Percentiles rank a stretch among this genome's conserved stretches.
phyloP scores from a whole-genome alignment of 2,797 vertebrate species.

The Enteromius anoplus region DNA sequence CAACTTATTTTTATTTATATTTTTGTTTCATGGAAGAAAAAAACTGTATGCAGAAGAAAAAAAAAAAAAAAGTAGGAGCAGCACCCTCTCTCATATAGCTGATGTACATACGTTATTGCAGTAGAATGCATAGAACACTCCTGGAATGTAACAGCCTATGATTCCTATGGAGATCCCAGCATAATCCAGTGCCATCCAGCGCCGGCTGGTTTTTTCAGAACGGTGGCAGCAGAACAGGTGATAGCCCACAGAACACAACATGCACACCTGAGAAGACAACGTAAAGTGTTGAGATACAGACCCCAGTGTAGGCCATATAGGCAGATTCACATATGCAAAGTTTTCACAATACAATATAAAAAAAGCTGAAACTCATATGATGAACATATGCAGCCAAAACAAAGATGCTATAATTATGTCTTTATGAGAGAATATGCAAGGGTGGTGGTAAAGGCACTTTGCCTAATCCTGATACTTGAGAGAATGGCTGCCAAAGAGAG shows the following conservation, averaged over 20 bases:
- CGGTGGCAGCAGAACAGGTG: conserved; percentile 96
- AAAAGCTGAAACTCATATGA: not conserved
- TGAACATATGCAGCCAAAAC: conserved; percentile 11
- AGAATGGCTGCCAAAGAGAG: conserved; percentile 45
- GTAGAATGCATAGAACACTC: conserved; percentile 96
- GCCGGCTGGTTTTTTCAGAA: conserved; percentile 92
- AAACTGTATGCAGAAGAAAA: not conserved
- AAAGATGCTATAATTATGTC: conserved; percentile 23
- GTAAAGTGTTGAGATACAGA: not conserved
- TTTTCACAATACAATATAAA: conserved; percentile 34
- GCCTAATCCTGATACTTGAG: conserved; percentile 51
- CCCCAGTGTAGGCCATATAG: not conserved
- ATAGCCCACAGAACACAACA: conserved; percentile 95
- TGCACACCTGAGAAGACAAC: conserved; percentile 83
- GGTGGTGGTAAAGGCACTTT: conserved; percentile 46
- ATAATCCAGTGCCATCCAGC: conserved; percentile 96
- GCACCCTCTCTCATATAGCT: not conserved
- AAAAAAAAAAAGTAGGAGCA: not conserved
- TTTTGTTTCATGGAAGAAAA: not conserved
- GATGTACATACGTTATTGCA: conserved; percentile 87
- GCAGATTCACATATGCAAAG: not conserved
- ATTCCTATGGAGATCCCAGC: conserved; percentile 93
- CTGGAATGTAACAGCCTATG: conserved; percentile 95
- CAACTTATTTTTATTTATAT: not conserved
- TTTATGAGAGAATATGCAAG: conserved; percentile 37